Conservation (phyloP, 2,797 vertebrate species). For the Kryptolebias ocellatus region DNA sequence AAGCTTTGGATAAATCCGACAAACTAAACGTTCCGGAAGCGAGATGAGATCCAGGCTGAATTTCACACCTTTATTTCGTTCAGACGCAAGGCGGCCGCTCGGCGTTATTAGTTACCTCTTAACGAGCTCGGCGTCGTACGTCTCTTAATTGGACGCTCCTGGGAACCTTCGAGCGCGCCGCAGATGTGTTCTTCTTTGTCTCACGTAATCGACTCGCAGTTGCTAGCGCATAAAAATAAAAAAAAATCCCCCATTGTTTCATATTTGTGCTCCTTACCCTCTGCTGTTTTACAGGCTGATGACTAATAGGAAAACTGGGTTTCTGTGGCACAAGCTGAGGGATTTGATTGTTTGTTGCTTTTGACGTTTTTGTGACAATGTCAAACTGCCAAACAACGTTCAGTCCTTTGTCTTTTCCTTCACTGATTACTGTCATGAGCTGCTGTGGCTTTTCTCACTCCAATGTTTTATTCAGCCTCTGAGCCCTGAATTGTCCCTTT, state of each 20-base stretch:
- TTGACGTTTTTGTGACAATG: constrained; percentile 54
- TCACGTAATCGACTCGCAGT: constrained; percentile 37
- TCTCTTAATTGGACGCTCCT: constrained; percentile 67
- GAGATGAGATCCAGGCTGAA: too few species aligned
- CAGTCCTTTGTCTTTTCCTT: constrained; percentile 50
- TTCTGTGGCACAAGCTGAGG: constrained; percentile 57
- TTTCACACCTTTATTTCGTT: constrained; percentile 44
- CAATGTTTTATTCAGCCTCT: constrained; percentile 55
- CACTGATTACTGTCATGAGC: constrained; percentile 43
- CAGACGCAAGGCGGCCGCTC: constrained; percentile 12
- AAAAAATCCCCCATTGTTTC: constrained; percentile 12
- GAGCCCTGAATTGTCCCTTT: constrained; percentile 19
- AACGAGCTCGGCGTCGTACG: constrained; percentile 42
- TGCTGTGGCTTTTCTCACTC: constrained; percentile 30
- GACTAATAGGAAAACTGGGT: constrained; percentile 60
- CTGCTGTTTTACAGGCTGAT: constrained; percentile 51
- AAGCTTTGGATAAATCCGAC: background rate
- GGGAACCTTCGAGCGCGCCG: constrained; percentile 50
- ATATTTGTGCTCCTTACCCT: constrained; percentile 14
- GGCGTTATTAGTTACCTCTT: constrained; percentile 34
- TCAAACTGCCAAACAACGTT: constrained; percentile 46
- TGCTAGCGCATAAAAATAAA: constrained; percentile 28
- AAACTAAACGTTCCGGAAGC: background rate
- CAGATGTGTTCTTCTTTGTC: constrained; percentile 48
- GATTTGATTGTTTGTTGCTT: constrained; percentile 52